These are phyloP conservation scores for Physocephala rufipes DNA, from an alignment of 2,888 invertebrate genomes.

Conservation along the genomic window DNA sequence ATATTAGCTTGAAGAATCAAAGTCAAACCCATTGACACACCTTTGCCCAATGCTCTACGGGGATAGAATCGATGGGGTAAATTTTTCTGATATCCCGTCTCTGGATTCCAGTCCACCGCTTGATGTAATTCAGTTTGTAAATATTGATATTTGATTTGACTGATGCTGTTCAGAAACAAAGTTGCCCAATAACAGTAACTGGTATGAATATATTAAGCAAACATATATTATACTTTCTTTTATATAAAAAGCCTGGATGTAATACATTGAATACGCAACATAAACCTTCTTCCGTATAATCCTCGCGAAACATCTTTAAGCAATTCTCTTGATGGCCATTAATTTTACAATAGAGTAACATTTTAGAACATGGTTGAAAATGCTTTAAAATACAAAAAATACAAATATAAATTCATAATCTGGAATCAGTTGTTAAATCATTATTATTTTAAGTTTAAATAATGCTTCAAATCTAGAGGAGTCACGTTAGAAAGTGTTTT, in stretches of 20 bases:
- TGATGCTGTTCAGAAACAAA: no score
- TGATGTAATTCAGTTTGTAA: background rate
- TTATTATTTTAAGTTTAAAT: no score
- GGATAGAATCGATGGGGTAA: constrained; percentile 71
- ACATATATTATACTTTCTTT: constrained; percentile 45
- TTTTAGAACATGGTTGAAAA: constrained; percentile 50
- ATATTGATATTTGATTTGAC: no score
- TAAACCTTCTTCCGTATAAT: constrained; percentile 83
- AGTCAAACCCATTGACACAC: constrained; percentile 76
- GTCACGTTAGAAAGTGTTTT: no score
- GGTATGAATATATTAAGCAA: no score
- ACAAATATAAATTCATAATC: background rate
- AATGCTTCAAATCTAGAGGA: no score
- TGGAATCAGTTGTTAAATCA: background rate
- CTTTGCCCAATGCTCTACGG: constrained; percentile 69
- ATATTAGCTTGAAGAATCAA: constrained; percentile 76
- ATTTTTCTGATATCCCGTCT: constrained; percentile 72
- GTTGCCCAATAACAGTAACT: no score
- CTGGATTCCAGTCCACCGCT: constrained; percentile 77
- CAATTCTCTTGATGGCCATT: constrained; percentile 12
- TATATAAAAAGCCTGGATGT: constrained; percentile 65
- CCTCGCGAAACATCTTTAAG: constrained; percentile 72
- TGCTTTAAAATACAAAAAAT: constrained; percentile 40
- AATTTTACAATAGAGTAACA: constrained; percentile 37
- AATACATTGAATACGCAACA: constrained; percentile 86